Percentiles rank a stretch among this genome's conserved stretches.
phyloP scores from a whole-genome alignment of 2,797 vertebrate genomes.

The Hemitrygon akajei region DNA sequence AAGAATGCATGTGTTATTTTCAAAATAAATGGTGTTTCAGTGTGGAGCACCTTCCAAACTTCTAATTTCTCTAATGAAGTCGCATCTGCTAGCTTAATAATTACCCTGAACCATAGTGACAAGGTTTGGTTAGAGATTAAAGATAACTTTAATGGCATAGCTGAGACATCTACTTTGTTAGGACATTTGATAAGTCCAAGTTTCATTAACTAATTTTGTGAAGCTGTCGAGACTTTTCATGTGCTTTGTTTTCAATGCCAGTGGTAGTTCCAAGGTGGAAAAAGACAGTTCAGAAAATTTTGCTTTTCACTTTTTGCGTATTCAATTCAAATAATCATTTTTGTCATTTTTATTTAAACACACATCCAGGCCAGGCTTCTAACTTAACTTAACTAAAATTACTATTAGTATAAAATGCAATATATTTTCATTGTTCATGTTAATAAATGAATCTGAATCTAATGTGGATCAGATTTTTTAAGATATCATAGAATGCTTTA shows the following conservation, averaged over 20 bases:
- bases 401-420: background rate
- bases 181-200: slow-evolving; percentile 21
- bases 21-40: background rate
- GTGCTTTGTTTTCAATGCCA: slow-evolving; percentile 7
- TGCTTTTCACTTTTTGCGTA: background rate
- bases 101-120: background rate
- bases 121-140: background rate
- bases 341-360: slow-evolving; percentile 27
- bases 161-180: background rate
- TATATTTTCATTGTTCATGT: no score
- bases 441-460: no score
- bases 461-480: background rate
- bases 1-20: background rate
- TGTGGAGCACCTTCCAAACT: slow-evolving; percentile 10
- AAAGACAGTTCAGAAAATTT: background rate
- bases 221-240: background rate
- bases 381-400: no score
- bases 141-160: background rate
- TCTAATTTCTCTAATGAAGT: slow-evolving; percentile 5
- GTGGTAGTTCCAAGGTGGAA: background rate
- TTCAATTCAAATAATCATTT: slow-evolving; percentile 18
- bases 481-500: background rate
- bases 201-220: background rate
- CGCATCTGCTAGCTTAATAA: background rate
- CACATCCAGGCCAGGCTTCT: background rate